Conservation (phyloP, 2,113 vertebrate species). For the Corynorhinus townsendii region DNA sequence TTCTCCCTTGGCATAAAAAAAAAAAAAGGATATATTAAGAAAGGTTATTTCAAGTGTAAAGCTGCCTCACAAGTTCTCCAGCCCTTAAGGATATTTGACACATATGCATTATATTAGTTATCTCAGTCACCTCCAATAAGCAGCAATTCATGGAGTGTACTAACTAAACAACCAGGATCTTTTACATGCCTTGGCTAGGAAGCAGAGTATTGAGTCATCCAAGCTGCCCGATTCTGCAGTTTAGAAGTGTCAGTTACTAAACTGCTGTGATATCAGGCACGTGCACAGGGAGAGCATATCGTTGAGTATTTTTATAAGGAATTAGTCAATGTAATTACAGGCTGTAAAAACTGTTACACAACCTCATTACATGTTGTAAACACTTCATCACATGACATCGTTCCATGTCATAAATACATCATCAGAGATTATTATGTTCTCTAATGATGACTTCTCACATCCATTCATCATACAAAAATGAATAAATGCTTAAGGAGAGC, state of each 20-base stretch:
- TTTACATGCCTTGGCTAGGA: conserved; percentile 26
- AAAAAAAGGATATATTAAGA: background rate
- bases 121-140: background rate
- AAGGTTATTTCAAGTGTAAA: background rate
- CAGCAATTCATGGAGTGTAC: background rate
- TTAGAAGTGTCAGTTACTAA: background rate
- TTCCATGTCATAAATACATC: conserved; percentile 74
- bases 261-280: conserved; percentile 61
- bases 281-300: conserved; percentile 65
- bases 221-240: conserved; percentile 31
- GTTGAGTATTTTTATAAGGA: conserved; percentile 78
- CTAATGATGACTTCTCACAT: conserved; percentile 56
- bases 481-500: conserved; percentile 32
- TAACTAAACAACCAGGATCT: conserved; percentile 25
- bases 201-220: conserved; percentile 22
- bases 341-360: conserved; percentile 73
- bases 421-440: conserved; percentile 69
- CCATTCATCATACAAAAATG: conserved; percentile 51
- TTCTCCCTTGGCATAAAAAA: background rate
- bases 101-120: background rate
- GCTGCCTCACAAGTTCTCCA: background rate
- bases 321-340: conserved; percentile 78
- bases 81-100: background rate
- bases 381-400: conserved; percentile 71
- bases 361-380: conserved; percentile 76